These are phyloP conservation scores for Beaufortia kweichowensis DNA, from an alignment of 2,113 vertebrate genomes.

Conservation along the genomic window DNA sequence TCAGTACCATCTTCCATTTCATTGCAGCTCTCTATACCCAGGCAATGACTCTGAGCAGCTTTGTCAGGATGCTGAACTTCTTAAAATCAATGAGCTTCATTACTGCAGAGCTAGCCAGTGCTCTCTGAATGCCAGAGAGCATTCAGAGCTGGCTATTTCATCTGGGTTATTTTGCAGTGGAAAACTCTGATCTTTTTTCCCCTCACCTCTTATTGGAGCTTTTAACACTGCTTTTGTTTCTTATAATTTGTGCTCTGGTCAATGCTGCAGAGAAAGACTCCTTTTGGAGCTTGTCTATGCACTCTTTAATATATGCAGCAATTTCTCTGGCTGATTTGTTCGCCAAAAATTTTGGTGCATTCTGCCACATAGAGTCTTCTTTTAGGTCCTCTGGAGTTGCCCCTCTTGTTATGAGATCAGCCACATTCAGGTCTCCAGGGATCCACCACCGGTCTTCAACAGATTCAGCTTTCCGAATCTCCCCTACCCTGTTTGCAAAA, in stretches of 20 bases:
- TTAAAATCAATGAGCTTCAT: not conserved
- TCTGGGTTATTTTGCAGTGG: not conserved
- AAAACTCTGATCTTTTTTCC: not conserved
- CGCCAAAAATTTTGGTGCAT: not conserved
- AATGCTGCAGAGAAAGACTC: not conserved
- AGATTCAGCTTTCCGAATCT: constrained; percentile 2
- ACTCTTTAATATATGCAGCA: not conserved
- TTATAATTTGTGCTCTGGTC: not conserved
- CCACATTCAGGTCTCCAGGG: constrained; percentile 2
- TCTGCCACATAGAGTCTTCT: not conserved
- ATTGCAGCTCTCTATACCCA: constrained; percentile 2
- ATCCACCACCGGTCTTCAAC: constrained; percentile 40
- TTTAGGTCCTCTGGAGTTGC: constrained; percentile 12
- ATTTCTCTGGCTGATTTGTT: constrained; percentile 27
- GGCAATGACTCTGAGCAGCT: not conserved
- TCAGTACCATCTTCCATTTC: not conserved
- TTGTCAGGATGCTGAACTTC: constrained; percentile 13
- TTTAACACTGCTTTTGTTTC: not conserved
- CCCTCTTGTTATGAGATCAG: constrained; percentile 14
- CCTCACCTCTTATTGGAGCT: not conserved
- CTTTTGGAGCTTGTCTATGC: not conserved
- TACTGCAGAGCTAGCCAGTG: not conserved
- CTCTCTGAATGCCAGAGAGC: not conserved
- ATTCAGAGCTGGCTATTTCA: not conserved
- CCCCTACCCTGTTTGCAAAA: constrained; percentile 21